Evolutionary conservation across 2,888 invertebrate genomes (phyloP).

Genomic region (Uloborus plumipes): DNA sequence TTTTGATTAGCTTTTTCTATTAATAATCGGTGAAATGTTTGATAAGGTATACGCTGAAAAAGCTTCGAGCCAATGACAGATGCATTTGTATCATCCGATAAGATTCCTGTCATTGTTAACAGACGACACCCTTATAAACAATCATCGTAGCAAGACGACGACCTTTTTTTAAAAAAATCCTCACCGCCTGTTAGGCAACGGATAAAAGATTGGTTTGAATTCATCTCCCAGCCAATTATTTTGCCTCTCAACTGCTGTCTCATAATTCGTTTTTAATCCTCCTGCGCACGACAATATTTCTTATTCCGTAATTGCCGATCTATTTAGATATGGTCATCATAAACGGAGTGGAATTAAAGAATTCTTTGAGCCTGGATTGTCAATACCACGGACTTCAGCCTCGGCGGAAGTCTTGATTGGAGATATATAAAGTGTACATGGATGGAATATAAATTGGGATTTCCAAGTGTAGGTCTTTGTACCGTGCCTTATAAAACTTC

Average conservation of each 20-base stretch:
- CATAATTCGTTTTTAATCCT: constrained; percentile 64
- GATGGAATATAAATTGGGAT: constrained; percentile 32
- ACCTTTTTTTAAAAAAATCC: constrained; percentile 20
- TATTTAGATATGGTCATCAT: constrained; percentile 58
- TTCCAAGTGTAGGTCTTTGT: constrained; percentile 13
- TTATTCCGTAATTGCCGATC: constrained; percentile 56
- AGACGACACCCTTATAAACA: constrained; percentile 40
- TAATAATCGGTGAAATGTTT: no score
- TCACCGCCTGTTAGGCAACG: constrained; percentile 12
- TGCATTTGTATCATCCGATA: no score
- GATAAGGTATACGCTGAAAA: no score
- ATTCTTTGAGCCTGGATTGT: constrained; percentile 21
- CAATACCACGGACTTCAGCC: constrained; percentile 41
- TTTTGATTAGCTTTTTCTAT: no score
- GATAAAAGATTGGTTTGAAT: constrained; percentile 37
- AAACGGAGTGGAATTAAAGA: constrained; percentile 31
- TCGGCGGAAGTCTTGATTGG: constrained; percentile 48
- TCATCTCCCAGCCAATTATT: constrained; percentile 57
- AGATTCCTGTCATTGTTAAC: constrained; percentile 7
- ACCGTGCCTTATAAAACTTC: constrained; percentile 12
- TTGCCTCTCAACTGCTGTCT: constrained; percentile 46
- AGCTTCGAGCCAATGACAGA: no score
- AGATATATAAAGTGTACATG: constrained; percentile 32
- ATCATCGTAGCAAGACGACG: constrained; percentile 43
- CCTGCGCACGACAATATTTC: constrained; percentile 45